Conservation (phyloP, 2,113 vertebrate genomes). For the Syngnathoides biaculeatus region DNA sequence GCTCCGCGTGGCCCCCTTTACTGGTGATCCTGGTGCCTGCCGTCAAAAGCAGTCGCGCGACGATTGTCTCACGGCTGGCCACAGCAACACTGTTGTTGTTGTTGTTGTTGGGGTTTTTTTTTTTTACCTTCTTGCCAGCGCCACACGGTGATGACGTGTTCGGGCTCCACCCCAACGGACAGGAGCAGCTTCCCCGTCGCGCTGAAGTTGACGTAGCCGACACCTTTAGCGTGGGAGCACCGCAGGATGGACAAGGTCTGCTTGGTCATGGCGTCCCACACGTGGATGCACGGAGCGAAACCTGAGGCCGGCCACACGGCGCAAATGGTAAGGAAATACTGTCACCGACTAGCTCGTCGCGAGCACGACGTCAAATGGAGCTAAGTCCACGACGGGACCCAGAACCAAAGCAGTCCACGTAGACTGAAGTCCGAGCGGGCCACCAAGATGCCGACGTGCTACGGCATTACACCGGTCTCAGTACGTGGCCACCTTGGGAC, state of each 20-base stretch:
- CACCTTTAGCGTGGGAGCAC: conserved; percentile 88
- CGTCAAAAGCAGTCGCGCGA: background rate
- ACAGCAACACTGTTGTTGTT: too few species aligned
- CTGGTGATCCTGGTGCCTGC: conserved; percentile 87
- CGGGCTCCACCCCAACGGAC: conserved; percentile 90
- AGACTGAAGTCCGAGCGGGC: too few species aligned
- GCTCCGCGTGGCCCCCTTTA: conserved; percentile 85
- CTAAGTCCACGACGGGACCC: too few species aligned
- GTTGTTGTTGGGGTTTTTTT: too few species aligned
- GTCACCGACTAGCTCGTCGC: too few species aligned
- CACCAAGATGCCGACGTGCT: too few species aligned
- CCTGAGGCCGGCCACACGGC: conserved; percentile 63
- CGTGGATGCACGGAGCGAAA: conserved; percentile 86
- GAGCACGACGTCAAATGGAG: too few species aligned
- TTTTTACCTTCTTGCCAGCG: conserved; percentile 93
- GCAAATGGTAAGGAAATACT: background rate
- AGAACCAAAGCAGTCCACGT: too few species aligned
- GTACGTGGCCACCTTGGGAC: too few species aligned
- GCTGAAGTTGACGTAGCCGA: conserved; percentile 92
- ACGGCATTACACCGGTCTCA: too few species aligned
- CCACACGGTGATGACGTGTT: conserved; percentile 95
- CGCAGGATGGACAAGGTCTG: conserved; percentile 94
- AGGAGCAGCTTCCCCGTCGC: conserved; percentile 94
- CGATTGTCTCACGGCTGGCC: too few species aligned
- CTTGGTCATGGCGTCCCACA: conserved; percentile 96